phyloP scores from a whole-genome alignment of 1,140 invertebrate species.

The Prorops nasuta region DNA sequence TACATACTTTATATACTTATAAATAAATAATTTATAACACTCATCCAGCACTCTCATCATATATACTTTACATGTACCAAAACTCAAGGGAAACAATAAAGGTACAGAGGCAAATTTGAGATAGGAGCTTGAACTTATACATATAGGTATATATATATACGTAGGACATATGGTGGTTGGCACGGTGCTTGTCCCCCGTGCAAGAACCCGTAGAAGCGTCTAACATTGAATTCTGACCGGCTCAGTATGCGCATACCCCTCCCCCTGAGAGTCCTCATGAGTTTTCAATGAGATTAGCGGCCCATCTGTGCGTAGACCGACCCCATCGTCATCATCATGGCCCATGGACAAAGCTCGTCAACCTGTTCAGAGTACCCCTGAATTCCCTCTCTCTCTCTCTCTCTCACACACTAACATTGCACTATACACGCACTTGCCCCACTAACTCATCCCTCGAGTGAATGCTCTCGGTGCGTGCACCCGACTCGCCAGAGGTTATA shows the following conservation, averaged over 20 bases:
- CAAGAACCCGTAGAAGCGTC: slow-evolving; percentile 32
- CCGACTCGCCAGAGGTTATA: slow-evolving; percentile 15
- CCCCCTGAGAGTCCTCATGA: slow-evolving; percentile 53
- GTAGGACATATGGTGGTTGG: slow-evolving; percentile 57
- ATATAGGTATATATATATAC: slow-evolving; percentile 39
- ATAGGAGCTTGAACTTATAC: too few species aligned
- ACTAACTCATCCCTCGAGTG: slow-evolving; percentile 18
- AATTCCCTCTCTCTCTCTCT: slow-evolving; percentile 28
- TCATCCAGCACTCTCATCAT: too few species aligned
- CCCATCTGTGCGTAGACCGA: slow-evolving; percentile 54
- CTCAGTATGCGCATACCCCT: slow-evolving; percentile 23
- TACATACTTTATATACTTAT: too few species aligned
- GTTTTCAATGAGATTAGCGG: slow-evolving; percentile 59
- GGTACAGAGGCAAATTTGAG: too few species aligned
- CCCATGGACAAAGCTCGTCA: slow-evolving; percentile 51
- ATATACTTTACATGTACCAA: too few species aligned
- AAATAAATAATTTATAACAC: too few species aligned
- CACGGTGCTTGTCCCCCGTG: slow-evolving; percentile 42
- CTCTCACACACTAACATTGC: slow-evolving; percentile 12
- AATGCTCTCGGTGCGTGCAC: background rate
- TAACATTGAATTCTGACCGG: slow-evolving; percentile 14
- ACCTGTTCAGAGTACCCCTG: slow-evolving; percentile 47
- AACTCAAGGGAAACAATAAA: too few species aligned
- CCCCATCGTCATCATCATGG: slow-evolving; percentile 51
- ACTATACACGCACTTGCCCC: slow-evolving; percentile 44